These are phyloP conservation scores for Empis livida DNA, from an alignment of 2,888 invertebrate species.

Conservation along the genomic window DNA sequence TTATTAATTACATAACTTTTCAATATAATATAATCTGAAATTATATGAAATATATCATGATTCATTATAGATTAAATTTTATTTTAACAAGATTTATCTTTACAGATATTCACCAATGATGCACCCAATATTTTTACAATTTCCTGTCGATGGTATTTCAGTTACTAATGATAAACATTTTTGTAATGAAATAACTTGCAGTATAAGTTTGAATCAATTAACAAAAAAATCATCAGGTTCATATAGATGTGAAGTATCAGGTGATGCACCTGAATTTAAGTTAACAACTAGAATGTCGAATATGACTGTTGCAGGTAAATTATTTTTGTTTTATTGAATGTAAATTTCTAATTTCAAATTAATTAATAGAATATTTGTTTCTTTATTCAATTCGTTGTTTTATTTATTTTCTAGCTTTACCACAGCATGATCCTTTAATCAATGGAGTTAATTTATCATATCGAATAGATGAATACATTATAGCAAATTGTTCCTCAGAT, in stretches of 20 bases:
- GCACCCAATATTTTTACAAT: conserved; percentile 32
- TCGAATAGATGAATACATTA: conserved; percentile 26
- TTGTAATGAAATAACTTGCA: conserved; percentile 33
- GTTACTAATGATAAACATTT: conserved; percentile 29
- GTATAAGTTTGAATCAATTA: conserved; percentile 28
- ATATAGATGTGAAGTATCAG: conserved; percentile 48
- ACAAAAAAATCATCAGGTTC: conserved; percentile 37
- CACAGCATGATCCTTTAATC: conserved; percentile 30
- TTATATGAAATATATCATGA: too few relatives aligned
- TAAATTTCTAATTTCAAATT: too few relatives aligned
- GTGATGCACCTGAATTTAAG: conserved; percentile 45
- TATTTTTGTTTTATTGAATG: too few relatives aligned
- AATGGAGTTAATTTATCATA: conserved; percentile 27
- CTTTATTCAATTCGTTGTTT: background rate
- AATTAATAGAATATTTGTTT: too few relatives aligned
- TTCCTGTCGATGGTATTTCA: conserved; percentile 32
- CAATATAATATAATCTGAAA: too few relatives aligned
- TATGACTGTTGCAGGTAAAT: conserved; percentile 45
- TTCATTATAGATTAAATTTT: too few relatives aligned
- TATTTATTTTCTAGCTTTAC: conserved; percentile 22
- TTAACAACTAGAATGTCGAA: conserved; percentile 41
- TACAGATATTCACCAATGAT: conserved; percentile 33
- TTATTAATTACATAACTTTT: too few relatives aligned
- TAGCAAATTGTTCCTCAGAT: conserved; percentile 31
- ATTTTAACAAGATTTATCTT: too few relatives aligned